Evolutionary conservation across 2,113 vertebrate genomes (phyloP), one percentile per base, ranked within the genome.

Genomic region (Pseudonaja textilis): DNA sequence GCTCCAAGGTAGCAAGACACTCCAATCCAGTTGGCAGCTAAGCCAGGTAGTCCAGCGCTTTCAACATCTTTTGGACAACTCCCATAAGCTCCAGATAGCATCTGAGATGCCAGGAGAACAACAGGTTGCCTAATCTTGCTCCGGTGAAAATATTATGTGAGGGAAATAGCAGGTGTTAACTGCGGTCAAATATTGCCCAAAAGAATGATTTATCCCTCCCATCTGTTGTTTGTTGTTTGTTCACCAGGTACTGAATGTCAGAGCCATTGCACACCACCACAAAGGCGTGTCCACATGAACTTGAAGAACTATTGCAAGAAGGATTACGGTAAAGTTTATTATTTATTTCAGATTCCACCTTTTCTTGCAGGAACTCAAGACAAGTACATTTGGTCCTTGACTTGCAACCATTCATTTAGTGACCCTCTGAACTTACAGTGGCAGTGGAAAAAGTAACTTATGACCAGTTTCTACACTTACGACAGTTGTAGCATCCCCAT

Each of bases 241-340:
- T 94, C 94, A 45, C 29, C 94, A 99, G 98, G 97, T 91, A 98
- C 98, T 91, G 98, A 98, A 95, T 99, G 98, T 81, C 95, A 97
- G 59, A 98, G 97, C 18, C 98, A 98, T 94, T 99, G 98, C 96
- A 98, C 98, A 90, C 96, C 97, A 0, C 98, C 98, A 29, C 98
- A 97, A 95, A 97, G 96, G 52, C 98, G 98, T 95, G 98, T 99
- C 87, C 97, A 92, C 94, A 99, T 99, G 98, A 98, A 97, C 96
- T 96, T 99, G 93, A 97, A 96, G 95, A 98, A 97, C 1, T 99
- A 98, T 96, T 99, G 98, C 96, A 97, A 98, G 91, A 99, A 98
- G 94, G 98, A 98, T 91, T 99, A 98, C 0, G 98, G 98, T 99
- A 95, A 96, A n/a, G 14, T 39, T 81, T 39, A 1, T 39, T 39